Evolutionary conservation across 2,888 invertebrate species (phyloP), one percentile per base, ranked within the genome.

Genomic region (Acronicta leporina): DNA sequence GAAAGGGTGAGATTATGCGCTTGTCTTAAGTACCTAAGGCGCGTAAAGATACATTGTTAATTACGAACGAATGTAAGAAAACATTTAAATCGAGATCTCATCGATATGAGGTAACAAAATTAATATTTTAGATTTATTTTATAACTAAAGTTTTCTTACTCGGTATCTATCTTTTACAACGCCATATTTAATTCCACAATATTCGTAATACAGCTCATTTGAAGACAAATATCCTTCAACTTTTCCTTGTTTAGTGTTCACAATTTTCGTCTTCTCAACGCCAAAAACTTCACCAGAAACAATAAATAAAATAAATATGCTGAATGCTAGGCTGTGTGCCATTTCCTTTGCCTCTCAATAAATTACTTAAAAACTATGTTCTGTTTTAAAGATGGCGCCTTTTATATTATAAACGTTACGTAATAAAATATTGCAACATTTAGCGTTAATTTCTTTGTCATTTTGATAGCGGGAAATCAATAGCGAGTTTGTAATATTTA

Each of bases 101-200:
- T n/a, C n/a, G n/a, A n/a, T n/a, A n/a, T n/a, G n/a, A n/a, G n/a
- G n/a, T n/a, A n/a, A n/a, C n/a, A n/a, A n/a, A n/a, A n/a, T n/a
- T 30, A 30, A 10, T 30, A 10, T 9, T 30, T 9, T 10, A 30
- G 30, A 30, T 30, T 30, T 2, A 30, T 30, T 30, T 30, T 30
- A 30, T 10, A 30, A 10, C 8, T 30, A 48, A 33, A 30, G 25
- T n/a, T n/a, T n/a, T 83, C 91, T 91, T 74, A 92, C 94, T 84
- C 80, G 74, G 75, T 91, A 94, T 74, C 77, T 68, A 0, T 65
- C 51, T 20, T 82, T 88, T 2, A 89, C 80, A 3, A 88, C 79
- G 0, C 81, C 94, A 76, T 94, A 94, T 77, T 88, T 69, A 5
- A 94, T 87, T 7, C 91, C 93, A 58, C 90, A 81, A 73, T 87